Conservation (phyloP, 2,888 invertebrate genomes). For the Hypsopygia costalis region DNA sequence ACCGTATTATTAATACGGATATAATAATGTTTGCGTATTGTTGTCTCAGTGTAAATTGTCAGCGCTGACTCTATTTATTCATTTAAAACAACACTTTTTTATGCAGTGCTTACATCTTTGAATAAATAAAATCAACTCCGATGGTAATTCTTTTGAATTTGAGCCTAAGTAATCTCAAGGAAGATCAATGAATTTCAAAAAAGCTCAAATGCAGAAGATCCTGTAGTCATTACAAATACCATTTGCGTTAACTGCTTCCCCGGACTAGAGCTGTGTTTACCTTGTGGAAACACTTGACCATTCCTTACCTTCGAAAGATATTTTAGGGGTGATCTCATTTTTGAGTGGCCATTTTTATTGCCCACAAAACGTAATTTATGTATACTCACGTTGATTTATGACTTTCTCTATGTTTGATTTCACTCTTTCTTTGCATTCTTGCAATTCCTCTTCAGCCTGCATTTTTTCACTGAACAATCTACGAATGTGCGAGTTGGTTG, state of each 20-base stretch:
- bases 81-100: no score
- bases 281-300: slow-evolving; percentile 23
- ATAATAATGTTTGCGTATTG: no score
- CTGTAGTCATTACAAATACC: not conserved
- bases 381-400: slow-evolving; percentile 93
- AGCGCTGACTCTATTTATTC: not conserved
- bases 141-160: no score
- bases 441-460: slow-evolving; percentile 92
- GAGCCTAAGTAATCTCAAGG: no score
- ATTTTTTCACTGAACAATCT: slow-evolving; percentile 91
- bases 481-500: slow-evolving; percentile 95
- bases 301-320: slow-evolving; percentile 33
- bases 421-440: slow-evolving; percentile 90
- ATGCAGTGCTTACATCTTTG: no score
- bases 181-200: no score
- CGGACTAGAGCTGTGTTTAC: not conserved
- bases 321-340: not conserved
- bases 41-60: not conserved
- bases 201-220: not conserved
- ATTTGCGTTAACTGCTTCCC: not conserved
- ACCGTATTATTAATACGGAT: no score
- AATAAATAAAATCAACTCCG: no score
- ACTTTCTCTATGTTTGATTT: slow-evolving; percentile 92
- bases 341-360: not conserved
- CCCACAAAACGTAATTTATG: not conserved